Evolutionary conservation across 2,113 vertebrate species (phyloP).

Genomic region (Macaca nemestrina): DNA sequence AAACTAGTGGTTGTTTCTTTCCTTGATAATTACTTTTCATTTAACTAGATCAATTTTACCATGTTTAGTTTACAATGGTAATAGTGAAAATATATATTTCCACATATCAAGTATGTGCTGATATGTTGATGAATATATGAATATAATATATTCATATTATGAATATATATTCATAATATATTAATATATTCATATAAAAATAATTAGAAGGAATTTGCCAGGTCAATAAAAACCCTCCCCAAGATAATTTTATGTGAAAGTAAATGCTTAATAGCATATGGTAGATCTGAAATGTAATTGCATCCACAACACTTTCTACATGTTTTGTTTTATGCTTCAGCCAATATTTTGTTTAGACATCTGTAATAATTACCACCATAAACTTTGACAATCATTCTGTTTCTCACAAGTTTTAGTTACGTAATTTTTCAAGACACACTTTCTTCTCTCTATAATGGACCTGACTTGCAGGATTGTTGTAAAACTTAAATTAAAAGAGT

Average conservation of each 20-base stretch:
- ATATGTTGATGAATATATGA: background rate
- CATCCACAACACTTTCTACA: background rate
- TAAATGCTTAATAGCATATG: background rate
- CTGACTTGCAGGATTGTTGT: background rate
- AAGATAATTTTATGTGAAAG: constrained; percentile 26
- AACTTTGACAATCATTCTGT: background rate
- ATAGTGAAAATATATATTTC: background rate
- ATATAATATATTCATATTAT: background rate
- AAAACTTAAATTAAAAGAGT: constrained; percentile 15
- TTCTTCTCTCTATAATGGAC: background rate
- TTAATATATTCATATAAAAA: background rate
- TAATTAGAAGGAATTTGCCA: background rate
- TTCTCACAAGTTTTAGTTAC: background rate
- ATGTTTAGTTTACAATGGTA: background rate
- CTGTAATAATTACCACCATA: background rate
- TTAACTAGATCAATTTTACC: background rate
- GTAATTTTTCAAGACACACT: background rate
- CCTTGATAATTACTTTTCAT: background rate
- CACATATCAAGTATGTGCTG: background rate
- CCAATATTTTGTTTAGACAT: background rate
- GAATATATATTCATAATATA: background rate
- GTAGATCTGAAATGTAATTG: background rate
- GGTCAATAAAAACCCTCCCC: background rate
- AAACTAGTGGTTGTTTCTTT: background rate
- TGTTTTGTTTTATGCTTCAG: background rate